Conservation (phyloP, 2,888 invertebrate species). For the Colletes collaris region DNA sequence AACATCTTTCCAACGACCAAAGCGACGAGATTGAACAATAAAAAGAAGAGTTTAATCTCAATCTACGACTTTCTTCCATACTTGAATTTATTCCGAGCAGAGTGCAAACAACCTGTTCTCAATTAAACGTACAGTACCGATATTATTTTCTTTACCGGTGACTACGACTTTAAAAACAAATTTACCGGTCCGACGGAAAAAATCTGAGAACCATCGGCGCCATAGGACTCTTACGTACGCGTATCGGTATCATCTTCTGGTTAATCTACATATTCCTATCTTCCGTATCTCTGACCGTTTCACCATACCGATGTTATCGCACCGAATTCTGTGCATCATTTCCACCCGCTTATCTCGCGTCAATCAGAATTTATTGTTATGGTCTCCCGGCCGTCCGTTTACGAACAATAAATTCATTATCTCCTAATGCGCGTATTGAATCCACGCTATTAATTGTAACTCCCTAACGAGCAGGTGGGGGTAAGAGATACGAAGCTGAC, state of each 20-base stretch:
- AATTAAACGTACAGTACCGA: too few species aligned
- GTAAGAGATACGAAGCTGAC: conserved; percentile 21
- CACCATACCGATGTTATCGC: conserved; percentile 32
- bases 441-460: conserved; percentile 36
- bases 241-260: not conserved
- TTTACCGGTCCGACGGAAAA: too few species aligned
- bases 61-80: too few species aligned
- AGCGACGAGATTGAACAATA: too few species aligned
- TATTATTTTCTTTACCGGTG: too few species aligned
- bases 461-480: conserved; percentile 33
- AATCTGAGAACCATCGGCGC: too few species aligned
- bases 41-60: too few species aligned
- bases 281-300: conserved; percentile 26
- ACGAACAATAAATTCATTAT: conserved; percentile 41
- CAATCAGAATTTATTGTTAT: conserved; percentile 32
- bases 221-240: too few species aligned
- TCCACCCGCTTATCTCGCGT: conserved; percentile 7
- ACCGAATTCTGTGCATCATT: conserved; percentile 20
- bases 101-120: too few species aligned
- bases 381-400: conserved; percentile 3
- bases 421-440: conserved; percentile 4
- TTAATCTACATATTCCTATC: conserved; percentile 27
- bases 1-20: too few species aligned
- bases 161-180: too few species aligned
- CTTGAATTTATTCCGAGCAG: too few species aligned